Conservation (phyloP, 2,113 vertebrate genomes). For the Columbina picui region DNA sequence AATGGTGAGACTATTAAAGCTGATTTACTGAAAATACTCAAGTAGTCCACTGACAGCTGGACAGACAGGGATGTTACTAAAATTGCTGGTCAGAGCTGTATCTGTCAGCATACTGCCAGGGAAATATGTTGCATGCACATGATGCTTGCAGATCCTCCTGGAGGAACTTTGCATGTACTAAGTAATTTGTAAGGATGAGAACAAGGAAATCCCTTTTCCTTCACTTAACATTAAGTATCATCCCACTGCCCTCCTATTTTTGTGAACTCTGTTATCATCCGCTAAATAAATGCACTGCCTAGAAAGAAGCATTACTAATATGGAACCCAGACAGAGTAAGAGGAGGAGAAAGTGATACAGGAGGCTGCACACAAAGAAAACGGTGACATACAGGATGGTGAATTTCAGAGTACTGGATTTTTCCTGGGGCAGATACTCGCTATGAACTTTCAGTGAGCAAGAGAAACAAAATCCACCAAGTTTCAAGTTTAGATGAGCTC, state of each 20-base stretch:
- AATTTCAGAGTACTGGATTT: not conserved
- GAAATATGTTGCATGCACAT: not conserved
- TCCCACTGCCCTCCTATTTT: not conserved
- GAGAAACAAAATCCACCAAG: not conserved
- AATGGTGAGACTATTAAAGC: slow-evolving; percentile 5
- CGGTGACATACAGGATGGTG: rapidly evolving
- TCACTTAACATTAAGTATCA: not conserved
- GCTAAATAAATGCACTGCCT: not conserved
- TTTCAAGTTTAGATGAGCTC: not conserved
- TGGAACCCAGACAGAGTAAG: not conserved
- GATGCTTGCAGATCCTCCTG: not conserved
- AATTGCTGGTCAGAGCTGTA: not conserved
- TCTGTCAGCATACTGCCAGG: not conserved
- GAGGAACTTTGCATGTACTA: not conserved
- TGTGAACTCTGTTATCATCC: not conserved
- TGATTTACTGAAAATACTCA: slow-evolving; percentile 23
- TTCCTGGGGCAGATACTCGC: not conserved
- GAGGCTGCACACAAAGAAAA: not conserved
- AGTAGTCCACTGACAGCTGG: not conserved
- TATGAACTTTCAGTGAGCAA: not conserved
- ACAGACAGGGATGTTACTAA: not conserved
- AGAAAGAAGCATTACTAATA: not conserved
- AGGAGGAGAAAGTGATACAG: not conserved
- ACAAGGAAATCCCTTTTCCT: not conserved
- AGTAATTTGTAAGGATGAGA: not conserved